phyloP scores from a whole-genome alignment of 2,113 vertebrate genomes.

The Amazona guildingii region DNA sequence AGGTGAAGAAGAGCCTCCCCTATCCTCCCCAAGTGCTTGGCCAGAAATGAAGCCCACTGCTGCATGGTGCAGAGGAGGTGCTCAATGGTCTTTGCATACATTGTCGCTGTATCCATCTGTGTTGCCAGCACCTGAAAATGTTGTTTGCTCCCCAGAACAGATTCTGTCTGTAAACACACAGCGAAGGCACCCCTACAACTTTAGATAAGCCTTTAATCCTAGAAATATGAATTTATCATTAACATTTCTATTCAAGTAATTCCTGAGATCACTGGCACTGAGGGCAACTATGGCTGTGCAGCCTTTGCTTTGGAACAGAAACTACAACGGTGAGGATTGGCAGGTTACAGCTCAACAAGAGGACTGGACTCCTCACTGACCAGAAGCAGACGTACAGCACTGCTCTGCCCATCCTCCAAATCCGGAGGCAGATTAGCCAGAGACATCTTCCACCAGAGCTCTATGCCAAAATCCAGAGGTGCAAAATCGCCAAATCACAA shows the following conservation, averaged over 20 bases:
- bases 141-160: not conserved
- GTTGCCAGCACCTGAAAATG: not conserved
- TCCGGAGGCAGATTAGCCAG: not conserved
- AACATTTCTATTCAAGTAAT: not conserved
- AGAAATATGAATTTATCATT: not conserved
- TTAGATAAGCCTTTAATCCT: not conserved
- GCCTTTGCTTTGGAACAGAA: not conserved
- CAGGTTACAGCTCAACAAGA: not conserved
- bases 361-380: not conserved
- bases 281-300: not conserved
- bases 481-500: not conserved
- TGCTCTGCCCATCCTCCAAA: not conserved
- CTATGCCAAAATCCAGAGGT: constrained; percentile 14
- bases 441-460: not conserved
- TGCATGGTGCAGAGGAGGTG: not conserved
- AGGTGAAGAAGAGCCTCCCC: not conserved
- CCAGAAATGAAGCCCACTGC: not conserved
- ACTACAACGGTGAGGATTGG: not conserved
- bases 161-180: not conserved
- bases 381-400: not conserved
- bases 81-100: not conserved
- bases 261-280: not conserved
- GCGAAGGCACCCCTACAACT: not conserved
- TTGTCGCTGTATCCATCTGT: rapidly evolving
- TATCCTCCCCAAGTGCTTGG: not conserved